These are phyloP conservation scores for Pyrochroa serraticornis DNA, from an alignment of 2,888 invertebrate genomes.

Conservation along the genomic window DNA sequence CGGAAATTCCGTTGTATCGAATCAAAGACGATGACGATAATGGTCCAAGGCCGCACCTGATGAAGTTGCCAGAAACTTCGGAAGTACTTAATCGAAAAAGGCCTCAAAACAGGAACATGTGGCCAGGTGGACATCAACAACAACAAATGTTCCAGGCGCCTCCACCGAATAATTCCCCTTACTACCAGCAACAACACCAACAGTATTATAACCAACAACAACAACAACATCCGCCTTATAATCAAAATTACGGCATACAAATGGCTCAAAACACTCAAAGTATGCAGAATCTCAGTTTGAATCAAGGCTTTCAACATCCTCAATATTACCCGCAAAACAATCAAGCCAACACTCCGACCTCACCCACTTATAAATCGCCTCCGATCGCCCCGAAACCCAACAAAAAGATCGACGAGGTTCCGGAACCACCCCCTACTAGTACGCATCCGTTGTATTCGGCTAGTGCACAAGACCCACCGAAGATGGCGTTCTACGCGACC, in stretches of 20 bases:
- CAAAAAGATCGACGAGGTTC: conserved; percentile 52
- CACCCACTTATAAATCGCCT: conserved; percentile 56
- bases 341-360: conserved; percentile 58
- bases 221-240: conserved; percentile 35
- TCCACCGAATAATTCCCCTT: conserved; percentile 52
- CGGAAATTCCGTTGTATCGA: conserved; percentile 41
- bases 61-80: conserved; percentile 68
- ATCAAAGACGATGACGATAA: conserved; percentile 39
- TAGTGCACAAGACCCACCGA: conserved; percentile 75
- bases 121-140: conserved; percentile 45
- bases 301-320: conserved; percentile 39
- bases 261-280: conserved; percentile 53
- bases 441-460: conserved; percentile 78
- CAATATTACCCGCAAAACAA: conserved; percentile 31
- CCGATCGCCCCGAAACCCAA: conserved; percentile 66
- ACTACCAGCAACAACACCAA: conserved; percentile 39
- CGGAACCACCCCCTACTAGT: conserved; percentile 72
- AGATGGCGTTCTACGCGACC: conserved; percentile 72
- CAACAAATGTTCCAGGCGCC: conserved; percentile 37
- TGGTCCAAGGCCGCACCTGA: conserved; percentile 37
- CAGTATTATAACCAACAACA: conserved; percentile 40
- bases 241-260: conserved; percentile 41
- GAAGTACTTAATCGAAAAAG: conserved; percentile 65
- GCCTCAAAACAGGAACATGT: conserved; percentile 59
- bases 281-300: conserved; percentile 54